Percentiles rank a stretch among this genome's conserved stretches.
Conservation (phyloP, 2,113 vertebrate species). For the Xenus cinereus region DNA sequence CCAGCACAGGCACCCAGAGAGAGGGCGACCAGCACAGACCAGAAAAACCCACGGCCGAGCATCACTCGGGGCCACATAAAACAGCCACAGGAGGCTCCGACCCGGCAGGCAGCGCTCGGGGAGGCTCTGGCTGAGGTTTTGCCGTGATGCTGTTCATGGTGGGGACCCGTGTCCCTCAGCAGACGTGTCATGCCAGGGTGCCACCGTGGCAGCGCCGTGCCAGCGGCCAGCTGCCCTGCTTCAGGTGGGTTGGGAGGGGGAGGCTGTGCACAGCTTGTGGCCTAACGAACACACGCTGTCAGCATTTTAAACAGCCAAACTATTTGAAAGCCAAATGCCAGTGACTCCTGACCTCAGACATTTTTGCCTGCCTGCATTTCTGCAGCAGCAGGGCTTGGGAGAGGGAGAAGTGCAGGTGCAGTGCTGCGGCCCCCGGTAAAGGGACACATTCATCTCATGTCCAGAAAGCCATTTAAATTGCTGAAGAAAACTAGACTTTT, state of each 20-base stretch:
- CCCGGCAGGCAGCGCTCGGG: accelerated
- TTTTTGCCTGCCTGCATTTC: background rate
- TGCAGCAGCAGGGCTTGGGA: background rate
- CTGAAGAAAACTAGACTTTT: background rate
- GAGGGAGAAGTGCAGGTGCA: background rate
- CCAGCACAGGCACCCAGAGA: background rate
- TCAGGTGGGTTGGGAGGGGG: background rate
- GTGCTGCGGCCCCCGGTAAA: accelerated
- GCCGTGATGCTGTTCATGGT: accelerated
- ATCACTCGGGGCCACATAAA: background rate
- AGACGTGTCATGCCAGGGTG: accelerated
- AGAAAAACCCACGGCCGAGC: accelerated
- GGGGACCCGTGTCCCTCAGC: background rate
- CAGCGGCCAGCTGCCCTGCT: background rate
- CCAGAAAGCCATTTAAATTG: background rate
- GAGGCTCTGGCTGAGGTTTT: background rate
- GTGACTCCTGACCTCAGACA: background rate
- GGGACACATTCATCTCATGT: background rate
- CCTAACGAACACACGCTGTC: background rate
- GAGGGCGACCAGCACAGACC: background rate
- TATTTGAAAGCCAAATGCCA: background rate
- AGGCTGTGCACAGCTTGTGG: background rate
- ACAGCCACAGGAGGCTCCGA: accelerated
- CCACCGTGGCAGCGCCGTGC: accelerated
- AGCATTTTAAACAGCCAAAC: background rate